phyloP scores from a whole-genome alignment of 2,888 invertebrate genomes.

The Oligia latruncula region DNA sequence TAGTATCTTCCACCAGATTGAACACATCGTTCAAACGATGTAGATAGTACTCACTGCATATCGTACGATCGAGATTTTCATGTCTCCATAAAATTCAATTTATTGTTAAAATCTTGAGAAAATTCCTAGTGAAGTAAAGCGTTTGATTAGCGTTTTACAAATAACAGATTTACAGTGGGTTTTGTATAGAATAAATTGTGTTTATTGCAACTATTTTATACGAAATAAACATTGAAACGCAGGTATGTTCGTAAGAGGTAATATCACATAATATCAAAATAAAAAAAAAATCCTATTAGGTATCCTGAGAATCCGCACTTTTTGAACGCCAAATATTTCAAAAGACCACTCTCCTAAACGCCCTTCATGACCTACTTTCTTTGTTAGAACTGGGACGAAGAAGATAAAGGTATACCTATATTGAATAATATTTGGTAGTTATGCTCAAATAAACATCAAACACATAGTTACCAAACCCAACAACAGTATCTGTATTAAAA shows the following conservation, averaged over 20 bases:
- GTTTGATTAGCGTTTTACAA: neutral
- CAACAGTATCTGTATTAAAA: neutral
- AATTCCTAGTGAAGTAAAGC: neutral
- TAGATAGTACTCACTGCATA: neutral
- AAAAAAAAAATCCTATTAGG: too few relatives aligned
- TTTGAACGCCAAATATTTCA: neutral
- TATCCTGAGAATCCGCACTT: neutral
- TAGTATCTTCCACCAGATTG: slow-evolving; percentile 17
- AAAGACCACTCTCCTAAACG: too few relatives aligned
- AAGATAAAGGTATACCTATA: neutral
- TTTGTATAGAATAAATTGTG: neutral
- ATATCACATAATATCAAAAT: too few relatives aligned
- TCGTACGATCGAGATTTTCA: slow-evolving; percentile 9
- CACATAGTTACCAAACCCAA: neutral
- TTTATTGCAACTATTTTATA: neutral
- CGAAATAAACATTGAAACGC: neutral
- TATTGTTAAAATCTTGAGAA: slow-evolving; percentile 3
- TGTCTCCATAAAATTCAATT: slow-evolving; percentile 23
- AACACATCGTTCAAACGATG: neutral
- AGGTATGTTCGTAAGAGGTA: neutral
- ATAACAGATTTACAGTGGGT: neutral
- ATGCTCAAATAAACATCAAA: slow-evolving; percentile 8
- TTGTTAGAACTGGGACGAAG: neutral
- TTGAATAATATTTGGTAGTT: neutral
- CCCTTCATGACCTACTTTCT: neutral